Evolutionary conservation across 2,797 vertebrate species (phyloP).

Genomic region (Lophius americanus): DNA sequence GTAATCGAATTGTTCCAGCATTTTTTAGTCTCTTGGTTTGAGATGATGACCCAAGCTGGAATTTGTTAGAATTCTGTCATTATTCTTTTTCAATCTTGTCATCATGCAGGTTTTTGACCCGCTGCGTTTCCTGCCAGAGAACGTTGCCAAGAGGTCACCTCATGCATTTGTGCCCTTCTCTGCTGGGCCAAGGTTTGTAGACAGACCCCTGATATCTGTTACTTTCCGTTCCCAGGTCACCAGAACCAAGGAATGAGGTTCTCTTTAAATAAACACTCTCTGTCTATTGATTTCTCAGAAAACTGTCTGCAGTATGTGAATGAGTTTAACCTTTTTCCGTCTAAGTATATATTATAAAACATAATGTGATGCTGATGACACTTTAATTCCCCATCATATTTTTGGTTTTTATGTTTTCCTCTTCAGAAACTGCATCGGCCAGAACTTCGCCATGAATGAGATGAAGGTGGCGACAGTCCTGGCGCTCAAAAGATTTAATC

Average conservation of each 20-base stretch:
- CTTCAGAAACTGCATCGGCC: constrained; percentile 91
- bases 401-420: not conserved
- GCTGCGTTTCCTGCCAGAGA: constrained; percentile 88
- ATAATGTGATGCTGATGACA: too few relatives aligned
- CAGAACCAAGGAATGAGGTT: too few relatives aligned
- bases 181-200: constrained; percentile 86
- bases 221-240: not conserved
- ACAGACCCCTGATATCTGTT: not conserved
- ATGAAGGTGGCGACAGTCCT: constrained; percentile 86
- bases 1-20: too few relatives aligned
- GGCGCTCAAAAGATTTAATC: constrained; percentile 83
- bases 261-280: too few relatives aligned
- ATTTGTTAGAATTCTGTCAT: not conserved
- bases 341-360: too few relatives aligned
- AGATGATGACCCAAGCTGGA: not conserved
- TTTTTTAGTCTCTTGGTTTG: not conserved
- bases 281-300: too few relatives aligned
- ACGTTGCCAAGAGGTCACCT: constrained; percentile 80
- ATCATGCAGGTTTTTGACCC: constrained; percentile 86
- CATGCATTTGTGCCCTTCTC: constrained; percentile 90
- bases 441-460: constrained; percentile 92
- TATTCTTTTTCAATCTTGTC: not conserved
- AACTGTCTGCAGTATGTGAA: constrained; percentile 11
- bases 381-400: not conserved
- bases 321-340: constrained; percentile 9